A percentile compares a stretch with the other conserved stretches of the same genome.
Evolutionary conservation across 2,888 invertebrate genomes (phyloP).

Genomic region (Ochropleura leucogaster): DNA sequence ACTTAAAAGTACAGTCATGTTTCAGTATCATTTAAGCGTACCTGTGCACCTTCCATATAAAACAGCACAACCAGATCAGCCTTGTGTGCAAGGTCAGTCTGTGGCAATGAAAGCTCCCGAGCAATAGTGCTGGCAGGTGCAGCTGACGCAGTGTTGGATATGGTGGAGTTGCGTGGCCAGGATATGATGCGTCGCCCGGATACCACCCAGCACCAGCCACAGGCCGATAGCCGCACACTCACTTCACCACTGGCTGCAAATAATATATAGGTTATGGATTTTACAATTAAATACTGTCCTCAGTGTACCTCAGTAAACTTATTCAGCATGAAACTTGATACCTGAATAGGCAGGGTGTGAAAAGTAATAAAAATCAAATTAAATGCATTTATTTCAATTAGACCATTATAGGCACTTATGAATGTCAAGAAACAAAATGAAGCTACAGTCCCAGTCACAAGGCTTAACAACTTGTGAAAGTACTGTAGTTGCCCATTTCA

Average conservation of each 20-base stretch:
- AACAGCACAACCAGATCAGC: slow-evolving; percentile 95
- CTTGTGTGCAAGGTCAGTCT: slow-evolving; percentile 97
- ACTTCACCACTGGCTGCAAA: slow-evolving; percentile 88
- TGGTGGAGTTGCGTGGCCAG: slow-evolving; percentile 93
- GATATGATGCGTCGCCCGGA: slow-evolving; percentile 95
- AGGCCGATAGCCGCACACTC: slow-evolving; percentile 92
- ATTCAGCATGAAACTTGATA: no score
- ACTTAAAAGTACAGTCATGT: no score
- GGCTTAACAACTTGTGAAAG: no score
- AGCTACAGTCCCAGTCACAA: not conserved
- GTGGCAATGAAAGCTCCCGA: slow-evolving; percentile 96
- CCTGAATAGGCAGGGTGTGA: no score
- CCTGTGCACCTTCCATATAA: slow-evolving; percentile 85
- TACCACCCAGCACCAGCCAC: slow-evolving; percentile 96
- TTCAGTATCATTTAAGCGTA: slow-evolving; percentile 44
- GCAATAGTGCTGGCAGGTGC: slow-evolving; percentile 90
- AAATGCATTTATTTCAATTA: no score
- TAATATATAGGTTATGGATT: not conserved
- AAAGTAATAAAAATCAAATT: not conserved
- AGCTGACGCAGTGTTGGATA: slow-evolving; percentile 57
- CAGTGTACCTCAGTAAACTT: no score
- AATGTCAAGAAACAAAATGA: no score
- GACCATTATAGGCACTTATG: no score
- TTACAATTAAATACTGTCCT: no score
- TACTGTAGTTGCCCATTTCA: no score